Evolutionary conservation across 2,888 invertebrate genomes (phyloP), one percentile per base, ranked within the genome.

Genomic region (Pristionchus mayeri): DNA sequence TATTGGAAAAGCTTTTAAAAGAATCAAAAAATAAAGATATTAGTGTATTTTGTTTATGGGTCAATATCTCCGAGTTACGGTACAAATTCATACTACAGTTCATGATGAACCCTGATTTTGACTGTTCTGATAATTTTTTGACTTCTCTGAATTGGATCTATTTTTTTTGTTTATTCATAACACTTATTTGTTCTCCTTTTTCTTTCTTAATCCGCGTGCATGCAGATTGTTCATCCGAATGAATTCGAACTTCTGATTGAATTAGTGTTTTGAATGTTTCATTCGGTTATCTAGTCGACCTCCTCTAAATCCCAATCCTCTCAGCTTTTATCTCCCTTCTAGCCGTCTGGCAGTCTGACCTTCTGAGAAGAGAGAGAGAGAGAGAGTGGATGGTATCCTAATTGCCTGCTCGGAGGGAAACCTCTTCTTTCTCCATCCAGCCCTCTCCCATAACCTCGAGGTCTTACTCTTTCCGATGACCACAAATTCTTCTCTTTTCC

Each of bases 351-450:
- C 40, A 67, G 37, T n/a, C 67, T 67, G 67, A 67, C 67, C 67
- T 67, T 67, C 37, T 67, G 67, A 37, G 67, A 67, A 37, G 18
- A 37, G 67, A 67, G 37, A 60, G n/a, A 18, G 30, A 30, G 37
- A 18, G 21, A 30, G 63, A 34, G 34, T 63, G 67, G 67, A 67
- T 67, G 67, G 67, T 67, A 67, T 67, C 67, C 67, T 67, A 67
- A 67, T 67, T 67, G 67, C 67, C 67, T 67, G 40, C 67, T 67
- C 37, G 67, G 67, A 67, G 67, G 67, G 37, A 67, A 67, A 67
- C 67, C 67, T n/a, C 67, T 67, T 67, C 67, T 67, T 67, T 67
- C 67, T 37, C 37, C 40, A n/a, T 67, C 67, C 67, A 67, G 67
- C 37, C 67, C 37, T 67, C 37, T 27, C 67, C 67, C 34, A 67